phyloP scores from a whole-genome alignment of 2,113 vertebrate species.

The Craseonycteris thonglongyai region DNA sequence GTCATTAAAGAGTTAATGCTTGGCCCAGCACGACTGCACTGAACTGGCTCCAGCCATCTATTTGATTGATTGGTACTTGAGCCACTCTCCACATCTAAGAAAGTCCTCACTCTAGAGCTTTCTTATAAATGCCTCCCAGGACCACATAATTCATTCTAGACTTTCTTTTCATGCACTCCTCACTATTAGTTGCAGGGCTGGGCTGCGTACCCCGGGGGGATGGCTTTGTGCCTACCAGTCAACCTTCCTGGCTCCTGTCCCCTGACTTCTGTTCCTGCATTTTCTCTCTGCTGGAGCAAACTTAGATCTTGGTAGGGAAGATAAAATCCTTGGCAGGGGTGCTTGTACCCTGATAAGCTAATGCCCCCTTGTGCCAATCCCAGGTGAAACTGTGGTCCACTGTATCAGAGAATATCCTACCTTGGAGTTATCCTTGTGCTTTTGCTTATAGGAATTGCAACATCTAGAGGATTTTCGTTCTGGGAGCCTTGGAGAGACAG shows the following conservation, averaged over 20 bases:
- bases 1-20: not conserved
- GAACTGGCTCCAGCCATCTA: not conserved
- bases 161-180: not conserved
- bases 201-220: not conserved
- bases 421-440: not conserved
- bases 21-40: not conserved
- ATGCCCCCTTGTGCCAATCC: no score
- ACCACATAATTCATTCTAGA: not conserved
- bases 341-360: not conserved
- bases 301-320: not conserved
- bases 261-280: not conserved
- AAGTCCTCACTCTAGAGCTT: not conserved
- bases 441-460: not conserved
- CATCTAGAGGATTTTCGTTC: not conserved
- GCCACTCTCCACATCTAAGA: not conserved
- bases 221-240: not conserved
- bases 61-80: not conserved
- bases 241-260: not conserved
- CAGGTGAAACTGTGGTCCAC: not conserved
- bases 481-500: not conserved
- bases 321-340: not conserved
- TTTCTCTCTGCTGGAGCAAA: not conserved
- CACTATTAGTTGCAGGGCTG: not conserved
- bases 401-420: not conserved
- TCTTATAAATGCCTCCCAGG: not conserved